Evolutionary conservation across 2,113 vertebrate genomes (phyloP).

Genomic region (Rhipidura dahli): DNA sequence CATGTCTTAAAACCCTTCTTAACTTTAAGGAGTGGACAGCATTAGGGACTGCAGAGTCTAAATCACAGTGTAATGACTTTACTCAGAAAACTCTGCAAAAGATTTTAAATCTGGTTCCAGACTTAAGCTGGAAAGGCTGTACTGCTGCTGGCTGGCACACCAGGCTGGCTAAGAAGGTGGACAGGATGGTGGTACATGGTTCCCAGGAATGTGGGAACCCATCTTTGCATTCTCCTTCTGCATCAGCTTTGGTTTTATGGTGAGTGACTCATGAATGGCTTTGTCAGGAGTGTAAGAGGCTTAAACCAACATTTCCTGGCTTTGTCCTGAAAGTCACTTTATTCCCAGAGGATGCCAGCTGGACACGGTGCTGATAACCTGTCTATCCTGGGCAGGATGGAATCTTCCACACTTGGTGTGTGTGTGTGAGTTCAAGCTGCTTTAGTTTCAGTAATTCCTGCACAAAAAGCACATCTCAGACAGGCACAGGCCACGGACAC

Average conservation of each 20-base stretch:
- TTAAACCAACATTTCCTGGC: neutral
- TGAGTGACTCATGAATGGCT: neutral
- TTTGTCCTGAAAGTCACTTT: neutral
- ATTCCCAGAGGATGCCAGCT: neutral
- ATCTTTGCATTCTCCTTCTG: neutral
- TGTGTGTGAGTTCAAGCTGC: fast-evolving
- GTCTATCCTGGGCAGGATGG: neutral
- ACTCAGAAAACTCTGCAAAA: neutral
- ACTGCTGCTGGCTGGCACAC: neutral
- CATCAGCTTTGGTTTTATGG: neutral
- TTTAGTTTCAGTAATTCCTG: neutral
- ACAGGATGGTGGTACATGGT: neutral
- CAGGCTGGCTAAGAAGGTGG: neutral
- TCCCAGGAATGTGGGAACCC: neutral
- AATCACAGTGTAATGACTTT: neutral
- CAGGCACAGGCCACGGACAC: fast-evolving
- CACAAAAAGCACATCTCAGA: neutral
- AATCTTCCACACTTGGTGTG: neutral
- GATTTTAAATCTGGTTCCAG: neutral
- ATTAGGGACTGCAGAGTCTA: neutral
- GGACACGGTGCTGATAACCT: neutral
- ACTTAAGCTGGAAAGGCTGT: neutral
- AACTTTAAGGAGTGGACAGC: neutral
- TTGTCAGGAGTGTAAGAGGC: neutral
- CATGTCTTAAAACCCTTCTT: neutral